Evolutionary conservation across 2,888 invertebrate genomes (phyloP), one percentile per base, ranked within the genome.

Genomic region (Palloptera scutellata): DNA sequence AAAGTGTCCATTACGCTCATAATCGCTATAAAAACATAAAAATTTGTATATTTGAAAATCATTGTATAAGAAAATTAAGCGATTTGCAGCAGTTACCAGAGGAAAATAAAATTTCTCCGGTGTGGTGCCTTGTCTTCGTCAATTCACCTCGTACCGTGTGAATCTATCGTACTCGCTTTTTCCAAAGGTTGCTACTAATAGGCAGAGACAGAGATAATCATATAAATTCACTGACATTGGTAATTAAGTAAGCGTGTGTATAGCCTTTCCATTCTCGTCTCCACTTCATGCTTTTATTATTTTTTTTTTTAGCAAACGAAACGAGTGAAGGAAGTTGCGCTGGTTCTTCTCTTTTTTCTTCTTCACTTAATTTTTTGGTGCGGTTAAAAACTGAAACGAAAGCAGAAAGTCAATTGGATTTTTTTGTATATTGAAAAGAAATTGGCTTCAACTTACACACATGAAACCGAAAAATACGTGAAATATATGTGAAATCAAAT

Each of bases 321-420:
- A 65, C 63, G 59, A 71, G 53, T 57, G n/a, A 64, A 67, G 70
- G 53, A 61, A 68, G 67, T 68, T 62, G 57, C 40, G 57, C 63
- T 72, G 68, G 57, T 68, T 64, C 61, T 70, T 67, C 70, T 64
- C 68, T 70, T 72, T 68, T 64, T 58, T 70, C 64, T 68, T 68
- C 67, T 53, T 54, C 54, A 53, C 54, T 55, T 64, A 43, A 57
- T 70, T 72, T 69, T 62, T 65, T 66, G 64, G 63, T 67, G 64
- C 59, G 51, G 65, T 48, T 64, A 68, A 69, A 67, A 60, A 64
- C 30, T 62, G 41, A 62, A 62, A 62, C 62, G 62, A 62, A 64
- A 64, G 63, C 57, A 57, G n/a, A 57, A 45, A 52, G 42, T 51
- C 54, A 19, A 15, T 19, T 45, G 11, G 60, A 57, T 43, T 17